phyloP scores from a whole-genome alignment of 2,888 invertebrate species.

The Smittia aterrima region DNA sequence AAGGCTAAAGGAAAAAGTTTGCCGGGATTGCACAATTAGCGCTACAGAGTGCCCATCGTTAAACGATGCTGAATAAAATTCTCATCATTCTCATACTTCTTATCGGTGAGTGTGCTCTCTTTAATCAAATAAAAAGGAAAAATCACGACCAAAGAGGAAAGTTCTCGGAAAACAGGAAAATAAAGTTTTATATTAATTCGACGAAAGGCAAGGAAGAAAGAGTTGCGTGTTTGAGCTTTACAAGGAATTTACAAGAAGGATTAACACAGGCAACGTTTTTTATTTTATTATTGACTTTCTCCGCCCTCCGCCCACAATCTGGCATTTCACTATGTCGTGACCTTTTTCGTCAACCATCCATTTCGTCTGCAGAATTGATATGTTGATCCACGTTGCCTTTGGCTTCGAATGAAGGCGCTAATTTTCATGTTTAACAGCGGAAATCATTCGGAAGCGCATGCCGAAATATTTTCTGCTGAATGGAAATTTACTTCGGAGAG shows the following conservation, averaged over 20 bases:
- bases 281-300: neutral
- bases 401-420: no score
- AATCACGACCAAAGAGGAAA: no score
- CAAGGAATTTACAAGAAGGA: constrained; percentile 7
- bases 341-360: neutral
- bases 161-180: no score
- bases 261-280: neutral
- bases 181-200: no score
- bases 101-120: neutral
- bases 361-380: neutral
- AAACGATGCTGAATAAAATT: constrained; percentile 11
- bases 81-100: neutral
- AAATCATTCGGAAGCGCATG: no score
- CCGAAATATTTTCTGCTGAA: no score
- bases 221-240: neutral
- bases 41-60: neutral
- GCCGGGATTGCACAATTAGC: no score
- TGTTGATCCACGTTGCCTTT: no score
- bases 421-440: no score
- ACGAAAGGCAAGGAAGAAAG: neutral
- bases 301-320: neutral
- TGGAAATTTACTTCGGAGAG: no score
- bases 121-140: no score
- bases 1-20: neutral
- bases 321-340: neutral